Conservation (phyloP, 2,888 invertebrate species). For the Pachycephus smyrnensis region DNA sequence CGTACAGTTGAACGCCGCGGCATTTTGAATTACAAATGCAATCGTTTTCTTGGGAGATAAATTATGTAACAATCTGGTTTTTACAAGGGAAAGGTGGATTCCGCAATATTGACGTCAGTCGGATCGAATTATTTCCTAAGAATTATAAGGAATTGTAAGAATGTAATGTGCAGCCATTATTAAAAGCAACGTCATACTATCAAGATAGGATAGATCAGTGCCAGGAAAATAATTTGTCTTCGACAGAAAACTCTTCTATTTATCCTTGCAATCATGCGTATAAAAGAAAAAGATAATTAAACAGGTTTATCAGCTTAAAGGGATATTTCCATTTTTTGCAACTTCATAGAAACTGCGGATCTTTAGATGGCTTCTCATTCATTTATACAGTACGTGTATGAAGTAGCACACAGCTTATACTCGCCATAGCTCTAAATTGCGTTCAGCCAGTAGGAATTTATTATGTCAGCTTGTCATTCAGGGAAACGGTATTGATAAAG, state of each 20-base stretch:
- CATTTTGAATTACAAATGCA: not conserved
- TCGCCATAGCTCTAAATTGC: not conserved
- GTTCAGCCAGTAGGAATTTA: not conserved
- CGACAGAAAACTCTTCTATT: not conserved
- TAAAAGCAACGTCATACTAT: not conserved
- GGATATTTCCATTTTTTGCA: not conserved
- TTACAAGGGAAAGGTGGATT: slow-evolving; percentile 20
- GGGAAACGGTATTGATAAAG: not conserved
- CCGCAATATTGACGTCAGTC: slow-evolving; percentile 22
- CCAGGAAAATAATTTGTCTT: not conserved
- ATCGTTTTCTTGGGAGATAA: not conserved
- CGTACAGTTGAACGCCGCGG: not conserved
- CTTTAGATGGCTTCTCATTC: not conserved
- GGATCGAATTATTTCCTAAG: not conserved
- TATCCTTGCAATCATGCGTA: not conserved
- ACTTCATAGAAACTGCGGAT: not conserved
- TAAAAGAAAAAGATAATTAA: not conserved
- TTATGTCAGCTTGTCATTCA: not conserved
- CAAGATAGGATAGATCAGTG: not conserved
- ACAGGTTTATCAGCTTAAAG: not conserved
- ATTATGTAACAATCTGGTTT: slow-evolving; percentile 17
- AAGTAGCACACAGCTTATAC: not conserved
- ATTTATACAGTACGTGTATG: not conserved
- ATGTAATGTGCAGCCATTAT: not conserved
- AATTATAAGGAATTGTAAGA: not conserved